phyloP scores from a whole-genome alignment of 2,797 vertebrate genomes.

The Euthynnus affinis region DNA sequence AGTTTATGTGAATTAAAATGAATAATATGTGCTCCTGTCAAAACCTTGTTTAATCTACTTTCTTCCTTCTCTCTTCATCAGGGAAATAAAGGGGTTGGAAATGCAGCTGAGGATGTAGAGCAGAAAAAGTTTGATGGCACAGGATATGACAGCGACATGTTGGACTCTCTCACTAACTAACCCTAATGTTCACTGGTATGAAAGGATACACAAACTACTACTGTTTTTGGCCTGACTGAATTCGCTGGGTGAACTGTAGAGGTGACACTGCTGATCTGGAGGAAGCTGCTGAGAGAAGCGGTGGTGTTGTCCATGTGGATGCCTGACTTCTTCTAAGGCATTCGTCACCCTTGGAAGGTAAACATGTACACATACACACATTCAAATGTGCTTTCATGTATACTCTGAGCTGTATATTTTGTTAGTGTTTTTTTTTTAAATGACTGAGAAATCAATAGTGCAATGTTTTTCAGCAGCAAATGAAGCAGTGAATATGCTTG shows the following conservation, averaged over 20 bases:
- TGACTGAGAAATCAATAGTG: too few relatives aligned
- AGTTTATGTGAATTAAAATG: background rate
- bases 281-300: constrained; percentile 96
- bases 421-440: background rate
- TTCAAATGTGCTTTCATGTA: background rate
- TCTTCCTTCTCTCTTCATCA: constrained; percentile 59
- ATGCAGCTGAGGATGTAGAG: constrained; percentile 87
- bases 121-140: constrained; percentile 93
- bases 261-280: constrained; percentile 97
- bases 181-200: constrained; percentile 95
- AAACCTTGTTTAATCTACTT: background rate
- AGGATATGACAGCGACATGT: constrained; percentile 93
- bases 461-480: too few relatives aligned
- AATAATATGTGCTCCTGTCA: background rate
- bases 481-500: background rate
- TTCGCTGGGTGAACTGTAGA: constrained; percentile 82
- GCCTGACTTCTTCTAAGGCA: constrained; percentile 99
- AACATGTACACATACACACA: constrained; percentile 4
- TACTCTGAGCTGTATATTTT: background rate
- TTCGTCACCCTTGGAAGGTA: constrained; percentile 98
- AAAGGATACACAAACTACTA: background rate
- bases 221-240: constrained; percentile 25
- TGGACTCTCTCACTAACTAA: too few relatives aligned
- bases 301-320: constrained; percentile 99
- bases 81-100: constrained; percentile 91